These are phyloP conservation scores for Pelecanoides urinatrix DNA, from an alignment of 2,113 vertebrate species.

Conservation along the genomic window DNA sequence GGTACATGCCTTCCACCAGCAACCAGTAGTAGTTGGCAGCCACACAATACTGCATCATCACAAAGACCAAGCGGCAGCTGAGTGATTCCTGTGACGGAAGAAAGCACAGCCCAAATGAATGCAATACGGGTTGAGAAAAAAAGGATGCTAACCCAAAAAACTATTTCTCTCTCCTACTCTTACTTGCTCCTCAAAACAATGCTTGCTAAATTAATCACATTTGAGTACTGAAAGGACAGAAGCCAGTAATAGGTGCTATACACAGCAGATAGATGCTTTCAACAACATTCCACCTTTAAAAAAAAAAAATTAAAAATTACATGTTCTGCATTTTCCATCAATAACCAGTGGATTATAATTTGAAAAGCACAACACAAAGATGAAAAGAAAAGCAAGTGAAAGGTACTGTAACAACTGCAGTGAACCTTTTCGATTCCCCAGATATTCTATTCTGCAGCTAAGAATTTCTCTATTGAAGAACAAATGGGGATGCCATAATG, in stretches of 20 bases:
- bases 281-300: neutral
- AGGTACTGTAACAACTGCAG: neutral
- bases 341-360: neutral
- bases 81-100: slow-evolving; percentile 76
- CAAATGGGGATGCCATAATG: neutral
- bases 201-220: neutral
- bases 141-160: neutral
- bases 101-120: neutral
- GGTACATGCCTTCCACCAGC: slow-evolving; percentile 94
- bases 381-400: neutral
- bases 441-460: neutral
- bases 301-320: neutral
- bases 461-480: neutral
- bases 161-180: neutral
- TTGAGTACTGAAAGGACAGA: neutral
- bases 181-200: neutral
- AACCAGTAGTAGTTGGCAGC: slow-evolving; percentile 98
- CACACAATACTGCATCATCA: slow-evolving; percentile 98
- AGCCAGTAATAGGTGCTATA: neutral
- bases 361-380: neutral
- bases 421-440: neutral
- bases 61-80: slow-evolving; percentile 88
- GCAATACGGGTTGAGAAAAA: neutral
- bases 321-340: neutral
- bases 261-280: neutral